Base-by-base conservation (phyloP, 2,797 vertebrate species). In the Thunnus albacares region DNA sequence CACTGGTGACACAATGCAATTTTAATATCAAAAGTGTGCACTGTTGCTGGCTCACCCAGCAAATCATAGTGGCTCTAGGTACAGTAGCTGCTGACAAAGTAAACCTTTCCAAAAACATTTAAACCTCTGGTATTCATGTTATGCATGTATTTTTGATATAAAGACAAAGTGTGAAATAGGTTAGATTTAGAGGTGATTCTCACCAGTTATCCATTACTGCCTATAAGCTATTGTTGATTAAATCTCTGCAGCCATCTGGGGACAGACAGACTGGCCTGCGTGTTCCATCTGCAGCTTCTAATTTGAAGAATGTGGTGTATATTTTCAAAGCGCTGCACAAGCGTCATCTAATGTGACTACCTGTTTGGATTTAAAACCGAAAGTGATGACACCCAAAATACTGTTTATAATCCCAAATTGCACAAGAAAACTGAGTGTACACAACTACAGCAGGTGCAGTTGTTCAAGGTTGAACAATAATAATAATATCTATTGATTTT, bases 201-300 rank as follows among this genome's bases (percentile, higher is more conserved):
- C 38, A 6, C 18, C 26, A 60, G 43, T 57, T 53, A 64, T 68
- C 57, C 38, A 51, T 71, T 41, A 43, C 13, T 47, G 61, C 58
- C 35, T 64, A 30, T 43, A 24, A 52, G 18, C 43, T 70, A 49
- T 18, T 10, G 20, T 24, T 67, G 33, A 63, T 71, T 77, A 41
- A 62, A 66, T 75, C 24, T 28, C 64, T 26, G 24, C 61, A 75
- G 56, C 35, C 28, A 55, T 24, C 45, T 67, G 35, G 47, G 33
- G 43, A 87, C 45, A 75, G 57, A 33, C 60, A 56, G 24, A 45
- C 22, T n/a, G 49, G 33, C 67, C 1, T 65, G 12, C 77, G 9
- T 9, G 24, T 18, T 74, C 35, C 64, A 67, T 80, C 62, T 82
- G 75, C 60, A 62, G 20, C 58, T 53, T 72, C 33, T 77, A 62